Conservation (phyloP, 2,888 invertebrate genomes). For the Pterostichus madidus region DNA sequence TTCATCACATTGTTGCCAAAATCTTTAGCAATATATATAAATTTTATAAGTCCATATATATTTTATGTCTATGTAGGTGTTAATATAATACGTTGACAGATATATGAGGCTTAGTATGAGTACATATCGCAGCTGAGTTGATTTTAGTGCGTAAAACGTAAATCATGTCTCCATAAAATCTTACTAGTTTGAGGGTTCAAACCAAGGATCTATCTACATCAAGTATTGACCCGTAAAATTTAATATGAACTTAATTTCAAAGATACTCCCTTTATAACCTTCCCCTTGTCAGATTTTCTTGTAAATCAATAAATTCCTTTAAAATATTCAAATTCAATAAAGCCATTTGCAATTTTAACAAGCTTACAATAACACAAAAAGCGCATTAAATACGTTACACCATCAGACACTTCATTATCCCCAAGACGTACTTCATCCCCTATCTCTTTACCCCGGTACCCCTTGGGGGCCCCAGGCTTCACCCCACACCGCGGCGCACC, state of each 20-base stretch:
- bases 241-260: constrained; percentile 6
- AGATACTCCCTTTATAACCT: background rate
- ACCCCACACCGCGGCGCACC: background rate
- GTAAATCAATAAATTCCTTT: constrained; percentile 29
- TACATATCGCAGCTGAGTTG: no score
- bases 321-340: constrained; percentile 25
- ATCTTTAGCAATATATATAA: no score
- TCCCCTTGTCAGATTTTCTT: constrained; percentile 15
- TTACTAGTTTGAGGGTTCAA: no score
- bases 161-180: no score
- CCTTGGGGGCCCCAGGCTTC: background rate
- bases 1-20: no score
- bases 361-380: constrained; percentile 20
- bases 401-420: constrained; percentile 25
- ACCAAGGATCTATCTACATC: background rate
- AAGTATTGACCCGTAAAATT: background rate
- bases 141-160: no score
- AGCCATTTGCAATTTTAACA: constrained; percentile 22
- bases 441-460: no score
- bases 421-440: background rate
- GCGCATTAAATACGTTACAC: constrained; percentile 17
- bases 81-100: no score
- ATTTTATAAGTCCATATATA: no score
- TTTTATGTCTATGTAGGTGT: no score
- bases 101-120: no score